These are phyloP conservation scores for Dicrostonyx torquatus DNA, from an alignment of 2,797 vertebrate species.

Conservation along the genomic window DNA sequence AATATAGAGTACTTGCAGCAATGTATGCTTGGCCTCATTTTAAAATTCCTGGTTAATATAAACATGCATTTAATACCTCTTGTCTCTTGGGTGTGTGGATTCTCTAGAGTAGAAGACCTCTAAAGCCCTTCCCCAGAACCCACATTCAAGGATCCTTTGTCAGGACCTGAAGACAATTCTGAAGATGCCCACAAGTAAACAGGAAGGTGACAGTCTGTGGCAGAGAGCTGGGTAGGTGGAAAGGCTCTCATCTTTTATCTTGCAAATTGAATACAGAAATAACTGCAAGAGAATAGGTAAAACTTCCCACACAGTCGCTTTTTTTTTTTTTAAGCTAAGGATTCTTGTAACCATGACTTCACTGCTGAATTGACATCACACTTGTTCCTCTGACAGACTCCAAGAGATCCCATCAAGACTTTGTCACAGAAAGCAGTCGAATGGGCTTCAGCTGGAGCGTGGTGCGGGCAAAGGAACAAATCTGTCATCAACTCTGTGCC, in stretches of 20 bases:
- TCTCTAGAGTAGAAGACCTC: neutral
- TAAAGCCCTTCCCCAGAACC: neutral
- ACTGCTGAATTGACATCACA: slow-evolving; percentile 32
- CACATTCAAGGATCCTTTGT: neutral
- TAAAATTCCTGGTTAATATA: slow-evolving; percentile 31
- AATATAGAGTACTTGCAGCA: neutral
- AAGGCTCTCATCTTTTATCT: slow-evolving; percentile 64
- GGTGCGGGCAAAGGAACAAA: neutral
- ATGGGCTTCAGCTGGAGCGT: neutral
- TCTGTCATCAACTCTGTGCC: neutral
- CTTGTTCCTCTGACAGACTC: slow-evolving; percentile 64
- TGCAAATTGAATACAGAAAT: slow-evolving; percentile 66
- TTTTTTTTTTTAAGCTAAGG: slow-evolving; percentile 51
- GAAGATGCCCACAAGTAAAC: neutral
- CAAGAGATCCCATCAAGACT: slow-evolving; percentile 61
- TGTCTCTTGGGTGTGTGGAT: neutral
- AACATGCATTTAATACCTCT: slow-evolving; percentile 12
- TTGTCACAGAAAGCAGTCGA: slow-evolving; percentile 65
- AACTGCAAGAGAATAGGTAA: slow-evolving; percentile 61
- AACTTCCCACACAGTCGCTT: slow-evolving; percentile 47
- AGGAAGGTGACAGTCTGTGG: slow-evolving; percentile 49
- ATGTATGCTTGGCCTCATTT: neutral
- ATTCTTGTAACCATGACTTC: slow-evolving; percentile 57
- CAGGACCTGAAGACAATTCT: slow-evolving; percentile 20
- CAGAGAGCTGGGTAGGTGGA: slow-evolving; percentile 38